A percentile compares a stretch with the other conserved stretches of the same genome.
These are phyloP conservation scores for Oreochromis niloticus DNA, from an alignment of 2,113 vertebrate genomes.

Conservation along the genomic window DNA sequence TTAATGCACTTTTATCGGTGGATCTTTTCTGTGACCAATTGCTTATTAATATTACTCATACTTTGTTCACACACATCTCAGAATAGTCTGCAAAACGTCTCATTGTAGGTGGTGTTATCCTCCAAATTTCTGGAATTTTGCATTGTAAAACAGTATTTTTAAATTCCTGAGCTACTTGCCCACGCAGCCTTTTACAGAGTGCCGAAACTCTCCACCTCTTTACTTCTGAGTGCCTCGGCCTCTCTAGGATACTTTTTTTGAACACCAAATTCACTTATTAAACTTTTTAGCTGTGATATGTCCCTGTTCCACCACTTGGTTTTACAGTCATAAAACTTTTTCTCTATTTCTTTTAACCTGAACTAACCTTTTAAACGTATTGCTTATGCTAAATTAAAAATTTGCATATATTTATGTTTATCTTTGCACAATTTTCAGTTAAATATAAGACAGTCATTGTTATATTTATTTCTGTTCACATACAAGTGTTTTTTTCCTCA, in stretches of 20 bases:
- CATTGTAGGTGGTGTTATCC: neutral
- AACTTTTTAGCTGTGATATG: no score
- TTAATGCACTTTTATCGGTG: neutral
- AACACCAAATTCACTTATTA: no score
- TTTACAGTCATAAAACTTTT: neutral
- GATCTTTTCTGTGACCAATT: neutral
- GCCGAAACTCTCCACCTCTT: no score
- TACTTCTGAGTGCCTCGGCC: no score
- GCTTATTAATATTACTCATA: neutral
- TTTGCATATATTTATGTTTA: neutral
- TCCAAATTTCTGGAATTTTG: neutral
- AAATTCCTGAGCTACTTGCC: neutral
- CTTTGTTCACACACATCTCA: neutral
- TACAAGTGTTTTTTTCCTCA: fast-evolving
- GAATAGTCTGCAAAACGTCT: neutral
- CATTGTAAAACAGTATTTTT: neutral
- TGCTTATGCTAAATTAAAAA: neutral
- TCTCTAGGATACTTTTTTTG: no score
- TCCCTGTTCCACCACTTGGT: no score
- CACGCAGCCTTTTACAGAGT: neutral
- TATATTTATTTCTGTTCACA: neutral
- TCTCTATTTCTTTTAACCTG: neutral
- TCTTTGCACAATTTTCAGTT: neutral
- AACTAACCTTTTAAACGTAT: neutral
- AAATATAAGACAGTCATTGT: neutral